A percentile compares a stretch with the other conserved stretches of the same genome.
phyloP scores from a whole-genome alignment of 2,888 invertebrate species.

The Nemotelus nigrinus region DNA sequence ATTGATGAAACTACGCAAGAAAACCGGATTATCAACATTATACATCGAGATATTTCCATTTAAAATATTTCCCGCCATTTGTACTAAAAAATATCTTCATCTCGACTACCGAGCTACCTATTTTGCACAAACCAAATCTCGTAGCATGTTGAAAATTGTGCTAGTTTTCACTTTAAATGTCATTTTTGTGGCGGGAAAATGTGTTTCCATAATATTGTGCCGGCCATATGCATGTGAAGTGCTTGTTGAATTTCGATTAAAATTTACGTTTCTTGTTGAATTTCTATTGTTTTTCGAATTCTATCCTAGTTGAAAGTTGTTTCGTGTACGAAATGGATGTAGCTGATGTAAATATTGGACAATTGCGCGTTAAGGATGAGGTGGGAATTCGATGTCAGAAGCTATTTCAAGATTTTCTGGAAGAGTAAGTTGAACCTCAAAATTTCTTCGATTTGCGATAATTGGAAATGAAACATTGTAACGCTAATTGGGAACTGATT shows the following conservation, averaged over 20 bases:
- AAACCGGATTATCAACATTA: no score
- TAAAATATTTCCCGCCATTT: no score
- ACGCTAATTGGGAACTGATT: background rate
- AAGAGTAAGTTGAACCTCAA: conserved; percentile 77
- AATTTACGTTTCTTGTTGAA: background rate
- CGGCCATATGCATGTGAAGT: background rate
- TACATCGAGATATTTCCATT: no score
- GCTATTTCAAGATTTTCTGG: conserved; percentile 94
- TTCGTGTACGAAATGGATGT: conserved; percentile 75
- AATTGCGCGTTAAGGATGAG: conserved; percentile 85
- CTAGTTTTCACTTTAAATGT: background rate
- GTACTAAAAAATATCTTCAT: no score
- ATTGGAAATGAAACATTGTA: conserved; percentile 21
- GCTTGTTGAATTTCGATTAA: background rate
- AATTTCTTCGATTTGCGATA: background rate
- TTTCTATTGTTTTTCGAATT: background rate
- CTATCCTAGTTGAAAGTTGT: background rate
- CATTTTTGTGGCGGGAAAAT: conserved; percentile 31
- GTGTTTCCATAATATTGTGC: conserved; percentile 10
- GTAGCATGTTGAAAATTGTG: conserved; percentile 1
- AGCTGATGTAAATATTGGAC: conserved; percentile 78
- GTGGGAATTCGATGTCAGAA: conserved; percentile 94
- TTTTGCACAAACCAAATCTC: no score
- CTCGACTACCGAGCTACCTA: no score
- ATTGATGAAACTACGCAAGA: no score